phyloP scores from a whole-genome alignment of 2,113 vertebrate species.

The Coregonus clupeaformis region DNA sequence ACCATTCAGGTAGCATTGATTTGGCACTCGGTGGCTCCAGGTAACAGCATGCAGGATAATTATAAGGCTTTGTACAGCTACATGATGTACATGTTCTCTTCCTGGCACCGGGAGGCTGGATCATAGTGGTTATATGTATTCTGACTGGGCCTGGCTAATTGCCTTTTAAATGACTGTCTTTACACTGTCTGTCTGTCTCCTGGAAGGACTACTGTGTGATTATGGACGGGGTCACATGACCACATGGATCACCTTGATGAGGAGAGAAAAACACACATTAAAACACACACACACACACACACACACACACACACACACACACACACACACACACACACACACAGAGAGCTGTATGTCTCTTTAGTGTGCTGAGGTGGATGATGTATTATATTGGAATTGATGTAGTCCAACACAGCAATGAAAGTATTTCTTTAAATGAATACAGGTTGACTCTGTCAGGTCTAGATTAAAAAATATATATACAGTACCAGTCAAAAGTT shows the following conservation, averaged over 20 bases:
- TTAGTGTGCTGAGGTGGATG: no score
- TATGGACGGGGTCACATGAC: not conserved
- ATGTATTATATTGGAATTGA: no score
- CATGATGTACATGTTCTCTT: no score
- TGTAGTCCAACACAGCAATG: not conserved
- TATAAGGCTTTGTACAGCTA: no score
- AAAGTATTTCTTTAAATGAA: constrained; percentile 12
- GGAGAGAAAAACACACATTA: not conserved
- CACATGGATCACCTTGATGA: not conserved
- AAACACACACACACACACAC: constrained; percentile 3
- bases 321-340: not conserved
- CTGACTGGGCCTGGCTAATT: not conserved
- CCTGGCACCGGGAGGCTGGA: not conserved
- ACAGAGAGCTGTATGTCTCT: not conserved
- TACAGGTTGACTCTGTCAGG: no score
- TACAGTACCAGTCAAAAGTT: no score
- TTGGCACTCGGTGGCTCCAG: no score
- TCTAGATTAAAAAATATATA: no score
- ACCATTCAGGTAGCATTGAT: no score
- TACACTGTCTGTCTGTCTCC: not conserved
- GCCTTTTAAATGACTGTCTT: not conserved
- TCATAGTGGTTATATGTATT: not conserved
- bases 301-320: not conserved
- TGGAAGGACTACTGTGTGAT: not conserved
- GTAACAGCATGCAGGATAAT: no score